A percentile compares a stretch with the other conserved stretches of the same genome.
phyloP scores from a whole-genome alignment of 1,140 invertebrate species.

The Leptinotarsa defecta region DNA sequence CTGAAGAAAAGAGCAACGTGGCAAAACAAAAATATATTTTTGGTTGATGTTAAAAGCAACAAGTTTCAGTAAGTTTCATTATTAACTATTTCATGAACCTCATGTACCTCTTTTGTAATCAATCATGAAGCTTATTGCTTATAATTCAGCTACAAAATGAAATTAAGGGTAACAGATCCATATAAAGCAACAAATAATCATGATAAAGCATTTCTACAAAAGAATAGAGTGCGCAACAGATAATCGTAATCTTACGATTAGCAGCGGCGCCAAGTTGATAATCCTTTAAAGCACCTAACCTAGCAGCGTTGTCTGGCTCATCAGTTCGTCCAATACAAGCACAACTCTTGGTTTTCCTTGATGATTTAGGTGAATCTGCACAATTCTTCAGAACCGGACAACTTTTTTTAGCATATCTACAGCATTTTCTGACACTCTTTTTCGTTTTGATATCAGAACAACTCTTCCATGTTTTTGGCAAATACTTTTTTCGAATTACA shows the following conservation, averaged over 20 bases:
- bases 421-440: conserved; percentile 52
- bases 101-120: neutral
- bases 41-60: neutral
- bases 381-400: conserved; percentile 49
- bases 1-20: neutral
- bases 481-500: conserved; percentile 44
- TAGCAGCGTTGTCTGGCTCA: conserved; percentile 40
- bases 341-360: conserved; percentile 48
- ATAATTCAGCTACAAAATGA: conserved; percentile 12
- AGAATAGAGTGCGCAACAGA: conserved; percentile 47
- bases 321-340: conserved; percentile 43
- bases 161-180: conserved; percentile 29
- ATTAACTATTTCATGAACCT: neutral
- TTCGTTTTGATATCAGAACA: conserved; percentile 52
- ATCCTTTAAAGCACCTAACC: conserved; percentile 45
- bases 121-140: conserved; percentile 10
- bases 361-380: conserved; percentile 33
- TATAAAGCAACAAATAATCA: conserved; percentile 17
- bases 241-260: conserved; percentile 51
- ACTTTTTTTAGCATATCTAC: conserved; percentile 51
- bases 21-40: neutral
- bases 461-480: conserved; percentile 54
- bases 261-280: conserved; percentile 43
- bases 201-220: conserved; percentile 23
- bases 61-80: neutral